Evolutionary conservation across 2,888 invertebrate genomes (phyloP).

Genomic region (Cistogaster globosa): DNA sequence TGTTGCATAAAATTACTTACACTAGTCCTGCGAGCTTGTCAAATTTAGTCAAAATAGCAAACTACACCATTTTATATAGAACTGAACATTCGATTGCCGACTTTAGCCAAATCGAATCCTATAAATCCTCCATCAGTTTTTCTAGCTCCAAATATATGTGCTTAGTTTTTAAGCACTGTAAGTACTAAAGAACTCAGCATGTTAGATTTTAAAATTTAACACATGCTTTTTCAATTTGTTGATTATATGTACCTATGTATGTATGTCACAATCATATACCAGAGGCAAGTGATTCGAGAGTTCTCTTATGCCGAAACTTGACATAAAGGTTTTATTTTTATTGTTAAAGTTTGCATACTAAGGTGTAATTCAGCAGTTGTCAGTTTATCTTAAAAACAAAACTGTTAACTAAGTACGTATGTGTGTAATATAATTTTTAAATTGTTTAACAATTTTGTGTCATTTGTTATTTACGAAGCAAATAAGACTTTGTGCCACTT

Average conservation of each 20-base stretch:
- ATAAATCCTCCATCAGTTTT: no score
- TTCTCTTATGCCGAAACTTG: no score
- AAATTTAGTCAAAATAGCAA: background rate
- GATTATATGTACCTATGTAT: no score
- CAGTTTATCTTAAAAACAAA: background rate
- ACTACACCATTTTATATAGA: background rate
- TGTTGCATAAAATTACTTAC: background rate
- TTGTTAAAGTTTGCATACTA: background rate
- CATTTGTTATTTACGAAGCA: background rate
- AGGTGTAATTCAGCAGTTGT: background rate
- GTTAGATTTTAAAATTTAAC: no score
- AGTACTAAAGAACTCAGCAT: no score
- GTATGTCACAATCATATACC: no score
- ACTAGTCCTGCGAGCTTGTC: background rate
- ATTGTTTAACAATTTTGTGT: constrained; percentile 4
- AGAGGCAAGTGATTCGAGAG: no score
- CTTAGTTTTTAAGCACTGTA: no score
- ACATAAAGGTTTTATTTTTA: background rate
- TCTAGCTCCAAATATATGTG: no score
- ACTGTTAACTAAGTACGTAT: background rate
- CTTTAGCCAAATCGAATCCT: no score
- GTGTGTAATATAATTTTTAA: background rate
- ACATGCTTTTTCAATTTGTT: no score
- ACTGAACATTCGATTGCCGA: background rate
- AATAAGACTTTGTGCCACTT: constrained; percentile 32